Conservation (phyloP, 2,888 invertebrate genomes). For the Drosophila mayaguana region DNA sequence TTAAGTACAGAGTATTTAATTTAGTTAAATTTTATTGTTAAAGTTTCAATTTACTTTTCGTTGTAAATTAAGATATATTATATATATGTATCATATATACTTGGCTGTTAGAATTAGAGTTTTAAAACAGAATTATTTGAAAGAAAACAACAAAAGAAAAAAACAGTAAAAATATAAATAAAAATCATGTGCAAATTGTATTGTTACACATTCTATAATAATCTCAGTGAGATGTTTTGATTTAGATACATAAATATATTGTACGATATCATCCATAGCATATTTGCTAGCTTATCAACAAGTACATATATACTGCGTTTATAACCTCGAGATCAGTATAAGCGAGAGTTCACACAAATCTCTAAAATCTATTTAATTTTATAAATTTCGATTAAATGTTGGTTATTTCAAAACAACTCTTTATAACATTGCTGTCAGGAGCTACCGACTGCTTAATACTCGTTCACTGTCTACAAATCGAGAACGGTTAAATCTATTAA, state of each 20-base stretch:
- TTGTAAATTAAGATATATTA: slow-evolving; percentile 18
- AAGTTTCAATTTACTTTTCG: slow-evolving; percentile 19
- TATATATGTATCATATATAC: slow-evolving; percentile 26
- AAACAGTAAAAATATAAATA: slow-evolving; percentile 10
- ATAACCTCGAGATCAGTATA: slow-evolving; percentile 37
- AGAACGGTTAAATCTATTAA: no score
- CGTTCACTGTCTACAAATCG: no score
- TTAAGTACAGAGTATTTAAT: slow-evolving; percentile 15
- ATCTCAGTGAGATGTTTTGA: slow-evolving; percentile 35
- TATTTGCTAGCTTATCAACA: slow-evolving; percentile 30
- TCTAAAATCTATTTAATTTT: background rate
- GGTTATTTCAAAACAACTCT: background rate
- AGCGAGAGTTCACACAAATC: slow-evolving; percentile 37
- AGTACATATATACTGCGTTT: slow-evolving; percentile 42
- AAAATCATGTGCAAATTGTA: slow-evolving; percentile 24
- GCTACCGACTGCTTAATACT: background rate
- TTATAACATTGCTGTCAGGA: background rate
- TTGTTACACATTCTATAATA: slow-evolving; percentile 32
- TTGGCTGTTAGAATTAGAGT: slow-evolving; percentile 43
- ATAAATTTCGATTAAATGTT: background rate
- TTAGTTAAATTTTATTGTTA: slow-evolving; percentile 29
- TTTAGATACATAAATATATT: slow-evolving; percentile 37
- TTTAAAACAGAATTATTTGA: slow-evolving; percentile 19
- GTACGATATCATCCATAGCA: slow-evolving; percentile 34
- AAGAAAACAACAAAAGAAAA: background rate